Conservation (phyloP, 2,113 vertebrate species). For the Erythrolamprus reginae region DNA sequence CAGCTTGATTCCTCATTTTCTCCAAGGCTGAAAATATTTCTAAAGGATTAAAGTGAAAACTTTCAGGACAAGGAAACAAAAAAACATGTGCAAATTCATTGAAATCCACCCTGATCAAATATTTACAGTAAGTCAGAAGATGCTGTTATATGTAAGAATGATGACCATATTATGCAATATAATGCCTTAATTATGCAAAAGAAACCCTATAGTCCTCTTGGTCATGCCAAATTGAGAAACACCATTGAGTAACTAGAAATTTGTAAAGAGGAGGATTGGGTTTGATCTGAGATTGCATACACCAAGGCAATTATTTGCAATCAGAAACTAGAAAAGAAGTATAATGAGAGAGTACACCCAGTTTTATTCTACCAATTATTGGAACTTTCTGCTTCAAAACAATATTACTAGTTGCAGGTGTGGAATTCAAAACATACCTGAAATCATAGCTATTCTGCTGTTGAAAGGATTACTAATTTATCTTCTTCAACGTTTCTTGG, state of each 20-base stretch:
- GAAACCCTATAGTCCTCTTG: constrained; percentile 39
- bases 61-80: accelerated
- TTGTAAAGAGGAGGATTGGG: not conserved
- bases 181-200: constrained; percentile 60
- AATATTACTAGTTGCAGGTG: not conserved
- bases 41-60: not conserved
- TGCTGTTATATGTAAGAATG: constrained; percentile 52
- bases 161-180: constrained; percentile 56
- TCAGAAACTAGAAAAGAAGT: not conserved
- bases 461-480: not conserved
- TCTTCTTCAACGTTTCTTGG: not conserved
- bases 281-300: not conserved
- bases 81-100: not conserved
- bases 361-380: not conserved
- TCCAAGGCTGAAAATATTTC: not conserved
- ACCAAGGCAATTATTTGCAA: not conserved
- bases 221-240: constrained; percentile 46
- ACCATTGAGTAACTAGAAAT: constrained; percentile 31
- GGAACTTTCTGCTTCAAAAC: not conserved
- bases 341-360: not conserved
- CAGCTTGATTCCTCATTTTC: not conserved
- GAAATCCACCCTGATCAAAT: constrained; percentile 29
- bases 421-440: not conserved
- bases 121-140: constrained; percentile 37
- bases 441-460: not conserved